Percentiles rank a stretch among this genome's conserved stretches.
Conservation (phyloP, 2,797 vertebrate genomes). For the Malurus leucopterus region DNA sequence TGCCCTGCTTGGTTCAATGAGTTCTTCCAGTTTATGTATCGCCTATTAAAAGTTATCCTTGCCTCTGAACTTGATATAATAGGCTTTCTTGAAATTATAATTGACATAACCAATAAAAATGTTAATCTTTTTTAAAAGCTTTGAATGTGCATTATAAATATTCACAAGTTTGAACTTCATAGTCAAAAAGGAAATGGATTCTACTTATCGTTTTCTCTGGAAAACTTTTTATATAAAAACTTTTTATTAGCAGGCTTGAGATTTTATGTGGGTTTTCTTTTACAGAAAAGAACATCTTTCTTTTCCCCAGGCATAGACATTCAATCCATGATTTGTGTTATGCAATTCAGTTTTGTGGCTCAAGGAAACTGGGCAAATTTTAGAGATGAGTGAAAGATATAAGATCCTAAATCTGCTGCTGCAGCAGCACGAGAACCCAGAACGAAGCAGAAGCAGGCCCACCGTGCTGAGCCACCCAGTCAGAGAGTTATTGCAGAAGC, state of each 20-base stretch:
- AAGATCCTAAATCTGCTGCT: background rate
- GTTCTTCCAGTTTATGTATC: background rate
- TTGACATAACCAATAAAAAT: constrained; percentile 16
- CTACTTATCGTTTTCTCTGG: background rate
- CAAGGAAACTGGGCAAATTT: background rate
- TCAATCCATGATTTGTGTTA: background rate
- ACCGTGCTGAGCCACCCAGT: accelerated
- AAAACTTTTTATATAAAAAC: background rate
- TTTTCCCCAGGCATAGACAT: background rate
- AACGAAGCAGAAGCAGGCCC: background rate
- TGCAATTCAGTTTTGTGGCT: background rate
- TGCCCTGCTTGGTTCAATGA: background rate
- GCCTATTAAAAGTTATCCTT: background rate
- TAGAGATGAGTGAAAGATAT: background rate
- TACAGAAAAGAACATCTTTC: background rate
- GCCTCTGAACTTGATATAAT: background rate
- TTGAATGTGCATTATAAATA: background rate
- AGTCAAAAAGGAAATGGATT: background rate
- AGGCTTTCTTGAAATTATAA: constrained; percentile 4
- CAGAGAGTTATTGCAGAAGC: background rate
- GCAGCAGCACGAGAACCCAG: background rate
- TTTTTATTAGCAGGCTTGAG: background rate
- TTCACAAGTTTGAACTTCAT: background rate
- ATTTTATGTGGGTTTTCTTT: background rate
- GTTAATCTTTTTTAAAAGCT: background rate